Evolutionary conservation across 2,888 invertebrate genomes (phyloP), one percentile per base, ranked within the genome.

Genomic region (Caradrina clavipalpis): DNA sequence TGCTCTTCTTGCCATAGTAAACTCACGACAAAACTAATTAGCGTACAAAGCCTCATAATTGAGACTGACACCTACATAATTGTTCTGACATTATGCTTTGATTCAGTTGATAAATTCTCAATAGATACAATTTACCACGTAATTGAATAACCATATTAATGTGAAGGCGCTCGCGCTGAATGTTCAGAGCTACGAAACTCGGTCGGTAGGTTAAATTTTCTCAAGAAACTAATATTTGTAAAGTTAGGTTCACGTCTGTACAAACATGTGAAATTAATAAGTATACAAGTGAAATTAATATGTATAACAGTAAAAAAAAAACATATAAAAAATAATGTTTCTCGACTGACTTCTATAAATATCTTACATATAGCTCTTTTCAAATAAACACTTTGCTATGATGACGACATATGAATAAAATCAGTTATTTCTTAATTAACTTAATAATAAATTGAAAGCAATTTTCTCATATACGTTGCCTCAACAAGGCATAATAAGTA

Each of bases 81-180:
- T 76, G 73, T 82, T 74, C 60, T 67, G 58, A 70, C 69, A 82
- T 70, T 76, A 79, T 49, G 72, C 59, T 73, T 71, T 76, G 72
- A 78, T 78, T 80, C 31, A 70, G 75, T 84, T 64, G 63, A 55
- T 53, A 61, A 55, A 68, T 70, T 55, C 56, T 67, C 77, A 56
- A 69, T 69, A 51, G 69, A 69, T 63, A 66, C 50, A 65, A 70
- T 63, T 39, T 56, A 82, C 26, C 73, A 66, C 22, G 42, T 62
- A 61, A 73, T 58, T 60, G 19, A 62, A 68, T 69, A 42, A 65
- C 19, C 17, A 50, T 55, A 45, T 45, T 45, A 49, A 31, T 49
- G 22, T 19, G 19, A 55, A 50, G 17, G 42, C 49, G 39, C 22
- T 66, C 8, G 35, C 42, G 13, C 22, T 35, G 22, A 54, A 73